Evolutionary conservation across 2,888 invertebrate species (phyloP).

Genomic region (Drosophila macrospina): DNA sequence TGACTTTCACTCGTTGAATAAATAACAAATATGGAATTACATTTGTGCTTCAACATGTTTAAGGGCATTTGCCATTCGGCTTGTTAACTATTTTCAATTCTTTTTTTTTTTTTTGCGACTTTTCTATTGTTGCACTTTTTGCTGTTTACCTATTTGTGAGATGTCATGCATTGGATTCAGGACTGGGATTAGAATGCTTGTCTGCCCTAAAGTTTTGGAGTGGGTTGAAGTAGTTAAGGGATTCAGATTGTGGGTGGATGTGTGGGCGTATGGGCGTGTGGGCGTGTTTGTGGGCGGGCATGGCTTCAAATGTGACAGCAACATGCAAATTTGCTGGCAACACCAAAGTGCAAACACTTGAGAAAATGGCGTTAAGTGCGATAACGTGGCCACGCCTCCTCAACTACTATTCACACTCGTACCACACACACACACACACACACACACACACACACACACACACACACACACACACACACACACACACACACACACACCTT

Average conservation of each 20-base stretch:
- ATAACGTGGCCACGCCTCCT: conserved; percentile 57
- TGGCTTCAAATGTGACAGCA: conserved; percentile 49
- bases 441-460: neutral
- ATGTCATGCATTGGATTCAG: conserved; percentile 48
- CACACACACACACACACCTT: neutral
- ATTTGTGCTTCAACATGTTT: neutral
- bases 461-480: neutral
- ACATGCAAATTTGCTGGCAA: conserved; percentile 74
- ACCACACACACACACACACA: neutral
- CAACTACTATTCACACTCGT: conserved; percentile 3
- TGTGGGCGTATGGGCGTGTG: too few relatives aligned
- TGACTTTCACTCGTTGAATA: neutral
- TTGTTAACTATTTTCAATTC: neutral
- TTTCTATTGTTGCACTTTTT: conserved; percentile 43
- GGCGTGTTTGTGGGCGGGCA: conserved; percentile 9
- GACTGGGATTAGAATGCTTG: conserved; percentile 41
- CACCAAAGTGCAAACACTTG: conserved; percentile 77
- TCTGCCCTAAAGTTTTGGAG: neutral
- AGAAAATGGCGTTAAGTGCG: conserved; percentile 74
- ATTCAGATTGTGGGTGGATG: too few relatives aligned
- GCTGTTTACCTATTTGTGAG: conserved; percentile 50
- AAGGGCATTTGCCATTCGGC: neutral
- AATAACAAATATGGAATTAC: neutral
- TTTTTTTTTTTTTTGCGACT: conserved; percentile 11
- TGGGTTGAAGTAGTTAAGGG: neutral